Evolutionary conservation across 2,113 vertebrate genomes (phyloP).

Genomic region (Gadus chalcogrammus): DNA sequence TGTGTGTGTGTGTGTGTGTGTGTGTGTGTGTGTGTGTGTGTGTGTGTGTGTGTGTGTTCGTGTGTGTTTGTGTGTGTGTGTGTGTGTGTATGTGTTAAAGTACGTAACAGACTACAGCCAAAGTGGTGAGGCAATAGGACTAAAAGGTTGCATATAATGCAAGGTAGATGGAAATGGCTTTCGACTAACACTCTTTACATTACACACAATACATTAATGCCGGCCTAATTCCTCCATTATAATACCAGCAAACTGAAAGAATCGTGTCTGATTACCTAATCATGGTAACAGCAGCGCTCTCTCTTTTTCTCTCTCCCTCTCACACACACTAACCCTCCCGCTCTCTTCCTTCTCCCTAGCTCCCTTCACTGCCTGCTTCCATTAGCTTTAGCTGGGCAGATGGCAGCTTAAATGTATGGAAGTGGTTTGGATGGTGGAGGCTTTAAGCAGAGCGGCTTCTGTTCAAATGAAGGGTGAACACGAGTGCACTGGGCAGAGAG

Average conservation of each 20-base stretch:
- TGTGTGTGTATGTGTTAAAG: no score
- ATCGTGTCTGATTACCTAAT: conserved; percentile 34
- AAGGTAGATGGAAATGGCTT: conserved; percentile 51
- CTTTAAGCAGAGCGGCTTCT: conserved; percentile 23
- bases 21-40: no score
- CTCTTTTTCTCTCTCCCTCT: conserved; percentile 19
- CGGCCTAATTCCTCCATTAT: conserved; percentile 23
- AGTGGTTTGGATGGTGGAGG: conserved; percentile 28
- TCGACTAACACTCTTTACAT: conserved; percentile 48
- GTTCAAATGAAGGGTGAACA: conserved; percentile 26
- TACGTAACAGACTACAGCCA: no score
- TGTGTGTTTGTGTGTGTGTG: not conserved
- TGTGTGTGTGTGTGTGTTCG: not conserved
- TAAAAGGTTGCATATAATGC: conserved; percentile 30
- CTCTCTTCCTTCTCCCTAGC: not conserved
- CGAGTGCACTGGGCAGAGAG: conserved; percentile 14
- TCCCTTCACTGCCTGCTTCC: conserved; percentile 10
- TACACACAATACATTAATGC: conserved; percentile 46
- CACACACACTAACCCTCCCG: not conserved
- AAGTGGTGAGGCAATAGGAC: no score
- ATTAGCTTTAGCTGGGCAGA: conserved; percentile 26
- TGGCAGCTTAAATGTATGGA: conserved; percentile 31
- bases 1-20: no score
- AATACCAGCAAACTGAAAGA: conserved; percentile 31
- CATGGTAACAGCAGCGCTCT: conserved; percentile 7